phyloP scores from a whole-genome alignment of 2,113 vertebrate genomes.

The Mesembrinibis cayennensis region DNA sequence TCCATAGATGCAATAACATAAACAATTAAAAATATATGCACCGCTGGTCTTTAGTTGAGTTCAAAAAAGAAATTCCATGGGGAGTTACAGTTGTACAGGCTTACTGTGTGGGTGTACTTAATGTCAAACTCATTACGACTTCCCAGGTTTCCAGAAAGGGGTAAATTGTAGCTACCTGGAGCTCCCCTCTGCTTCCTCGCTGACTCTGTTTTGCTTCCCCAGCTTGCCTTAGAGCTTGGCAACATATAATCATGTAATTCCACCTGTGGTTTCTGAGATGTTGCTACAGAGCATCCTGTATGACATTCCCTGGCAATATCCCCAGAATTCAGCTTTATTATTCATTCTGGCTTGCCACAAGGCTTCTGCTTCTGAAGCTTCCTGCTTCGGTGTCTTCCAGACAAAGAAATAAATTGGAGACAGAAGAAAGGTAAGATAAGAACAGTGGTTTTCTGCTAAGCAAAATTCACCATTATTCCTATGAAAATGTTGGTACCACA shows the following conservation, averaged over 20 bases:
- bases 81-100: background rate
- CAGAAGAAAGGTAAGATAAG: background rate
- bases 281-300: constrained; percentile 13
- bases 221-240: background rate
- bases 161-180: background rate
- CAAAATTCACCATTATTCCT: background rate
- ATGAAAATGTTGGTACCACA: background rate
- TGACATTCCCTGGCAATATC: constrained; percentile 40
- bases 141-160: background rate
- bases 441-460: background rate
- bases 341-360: constrained; percentile 31
- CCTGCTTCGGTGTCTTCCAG: background rate
- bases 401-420: constrained; percentile 18
- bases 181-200: background rate
- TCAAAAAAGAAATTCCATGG: background rate
- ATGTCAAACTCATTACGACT: background rate
- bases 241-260: constrained; percentile 1
- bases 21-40: background rate
- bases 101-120: background rate
- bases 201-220: background rate
- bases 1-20: background rate
- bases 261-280: constrained; percentile 34
- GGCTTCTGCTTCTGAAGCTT: constrained; percentile 26
- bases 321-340: constrained; percentile 50
- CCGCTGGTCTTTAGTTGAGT: background rate